Base-by-base conservation (phyloP, 92 coral and sea anemone genomes). In the Actinostola sp. region DNA sequence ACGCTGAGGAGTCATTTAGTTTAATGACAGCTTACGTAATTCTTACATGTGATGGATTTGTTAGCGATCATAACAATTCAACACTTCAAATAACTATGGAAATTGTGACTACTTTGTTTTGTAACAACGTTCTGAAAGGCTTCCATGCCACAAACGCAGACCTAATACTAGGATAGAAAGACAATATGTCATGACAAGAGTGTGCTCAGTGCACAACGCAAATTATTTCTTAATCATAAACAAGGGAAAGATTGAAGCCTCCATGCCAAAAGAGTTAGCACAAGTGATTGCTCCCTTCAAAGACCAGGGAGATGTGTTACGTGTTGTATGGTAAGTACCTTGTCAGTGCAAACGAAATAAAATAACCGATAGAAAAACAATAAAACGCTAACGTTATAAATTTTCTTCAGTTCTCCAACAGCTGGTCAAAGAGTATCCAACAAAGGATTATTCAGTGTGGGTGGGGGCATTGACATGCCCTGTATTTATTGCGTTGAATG, bases 381-480 rank as follows among this genome's bases (percentile, higher is more conserved):
- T 36, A 4, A 36, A 36, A 36, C 42, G 42, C 42, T 36, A 4
- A 36, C 42, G 11, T 11, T 36, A 36, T 36, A 4, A 36, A 36
- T n/a, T 36, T 36, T 36, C 42, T 31, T 30, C 19, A 60, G 66
- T 32, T 60, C 66, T 60, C 66, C 66, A 19, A 60, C 66, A 20
- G 66, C 36, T 9, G 20, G 20, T 60, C 19, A 19, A 30, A 60
- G 66, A 32, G 42, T 60, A 26, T 60, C 66, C 20, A 38, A 60
- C 20, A 27, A 41, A 31, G 66, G 66, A 10, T 60, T 60, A 25
- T 30, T 35, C 19, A 60, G 35, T 21, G 45, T 60, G 24, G 66
- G 66, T 23, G 66, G 66, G 10, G 66, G 66, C 29, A 15, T 60
- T 27, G 66, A 60, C 29, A 60, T 60, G 66, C 42, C 66, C 10